phyloP scores from a whole-genome alignment of 2,797 vertebrate genomes.

The Heliangelus exortis region DNA sequence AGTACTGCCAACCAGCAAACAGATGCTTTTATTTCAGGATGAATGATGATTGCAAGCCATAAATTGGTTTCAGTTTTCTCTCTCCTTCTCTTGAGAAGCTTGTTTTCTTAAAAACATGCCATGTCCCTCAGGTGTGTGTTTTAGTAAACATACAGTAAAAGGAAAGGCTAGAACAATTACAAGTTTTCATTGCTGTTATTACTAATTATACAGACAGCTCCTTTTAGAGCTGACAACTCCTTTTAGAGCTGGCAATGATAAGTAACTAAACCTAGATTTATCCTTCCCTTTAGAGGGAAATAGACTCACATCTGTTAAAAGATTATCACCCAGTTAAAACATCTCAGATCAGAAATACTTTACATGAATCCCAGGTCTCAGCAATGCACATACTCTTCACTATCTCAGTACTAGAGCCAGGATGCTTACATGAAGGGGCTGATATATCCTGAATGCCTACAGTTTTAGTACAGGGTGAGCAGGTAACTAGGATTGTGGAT shows the following conservation, averaged over 20 bases:
- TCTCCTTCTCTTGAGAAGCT: slow-evolving; percentile 1
- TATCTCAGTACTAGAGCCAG: neutral
- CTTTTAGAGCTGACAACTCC: neutral
- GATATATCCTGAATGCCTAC: neutral
- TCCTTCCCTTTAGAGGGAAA: neutral
- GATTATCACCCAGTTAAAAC: slow-evolving; percentile 15
- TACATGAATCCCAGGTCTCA: neutral
- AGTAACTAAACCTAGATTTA: neutral
- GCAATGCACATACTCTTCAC: neutral
- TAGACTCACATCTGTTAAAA: neutral
- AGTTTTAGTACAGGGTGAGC: neutral
- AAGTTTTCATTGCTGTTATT: slow-evolving; percentile 1
- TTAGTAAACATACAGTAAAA: neutral
- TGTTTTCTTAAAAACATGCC: neutral
- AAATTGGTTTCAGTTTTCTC: neutral
- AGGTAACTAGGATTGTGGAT: neutral
- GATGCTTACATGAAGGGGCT: neutral
- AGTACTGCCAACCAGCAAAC: neutral
- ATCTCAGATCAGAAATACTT: slow-evolving; percentile 1
- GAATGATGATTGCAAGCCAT: neutral
- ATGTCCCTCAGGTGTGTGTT: neutral
- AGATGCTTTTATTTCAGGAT: neutral
- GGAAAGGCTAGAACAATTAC: neutral
- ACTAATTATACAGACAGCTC: neutral
- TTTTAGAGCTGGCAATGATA: neutral